Percentiles rank a stretch among this genome's conserved stretches.
These are phyloP conservation scores for Picus viridis DNA, from an alignment of 2,797 vertebrate genomes.

Conservation along the genomic window DNA sequence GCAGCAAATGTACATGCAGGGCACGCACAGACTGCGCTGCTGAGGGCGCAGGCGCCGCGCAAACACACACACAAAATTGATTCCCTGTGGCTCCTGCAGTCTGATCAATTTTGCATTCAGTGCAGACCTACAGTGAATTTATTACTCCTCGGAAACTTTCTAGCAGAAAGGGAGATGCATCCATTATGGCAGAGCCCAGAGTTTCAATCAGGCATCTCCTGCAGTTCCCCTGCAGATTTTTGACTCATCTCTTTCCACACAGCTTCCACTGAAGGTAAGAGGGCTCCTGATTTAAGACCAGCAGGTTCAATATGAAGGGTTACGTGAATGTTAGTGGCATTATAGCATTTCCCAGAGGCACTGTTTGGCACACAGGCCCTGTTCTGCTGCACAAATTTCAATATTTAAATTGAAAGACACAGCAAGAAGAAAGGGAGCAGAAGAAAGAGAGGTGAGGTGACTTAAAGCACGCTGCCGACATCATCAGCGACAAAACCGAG, in stretches of 20 bases:
- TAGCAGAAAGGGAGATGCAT: constrained; percentile 8
- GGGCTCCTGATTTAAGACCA: neutral
- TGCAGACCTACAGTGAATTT: constrained; percentile 6
- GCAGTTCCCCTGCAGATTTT: neutral
- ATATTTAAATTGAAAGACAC: neutral
- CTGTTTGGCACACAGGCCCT: rapidly evolving
- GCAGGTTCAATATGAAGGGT: neutral
- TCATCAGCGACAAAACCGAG: neutral
- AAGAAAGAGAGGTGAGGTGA: neutral
- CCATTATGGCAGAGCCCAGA: neutral
- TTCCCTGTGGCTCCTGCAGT: constrained; percentile 50
- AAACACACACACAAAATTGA: neutral
- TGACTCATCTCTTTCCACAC: neutral
- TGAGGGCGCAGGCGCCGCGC: neutral
- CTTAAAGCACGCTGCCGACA: neutral
- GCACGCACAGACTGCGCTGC: neutral
- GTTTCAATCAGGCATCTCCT: neutral
- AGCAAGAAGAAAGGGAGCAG: neutral
- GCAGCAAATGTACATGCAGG: neutral
- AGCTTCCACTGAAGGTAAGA: neutral
- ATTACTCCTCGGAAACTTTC: constrained; percentile 26
- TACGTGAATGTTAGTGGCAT: neutral
- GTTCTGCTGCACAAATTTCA: neutral
- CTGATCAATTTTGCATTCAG: constrained; percentile 50
- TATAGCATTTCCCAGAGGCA: neutral